Base-by-base conservation (phyloP, 2,888 invertebrate genomes). In the Volucella zonaria region DNA sequence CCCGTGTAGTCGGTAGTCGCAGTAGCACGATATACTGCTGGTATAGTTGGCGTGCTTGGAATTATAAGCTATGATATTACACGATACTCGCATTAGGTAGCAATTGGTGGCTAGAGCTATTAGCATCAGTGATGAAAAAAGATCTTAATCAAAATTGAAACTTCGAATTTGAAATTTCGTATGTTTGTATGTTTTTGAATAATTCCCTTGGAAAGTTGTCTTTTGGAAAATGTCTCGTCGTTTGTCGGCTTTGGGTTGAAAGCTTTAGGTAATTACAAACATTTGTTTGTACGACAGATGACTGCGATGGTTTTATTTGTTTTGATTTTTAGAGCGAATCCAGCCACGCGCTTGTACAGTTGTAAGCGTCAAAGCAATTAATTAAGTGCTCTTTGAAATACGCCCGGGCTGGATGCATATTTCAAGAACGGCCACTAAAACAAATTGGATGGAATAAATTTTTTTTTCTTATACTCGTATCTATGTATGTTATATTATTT, bases 51-150 rank as follows among this genome's bases (percentile, higher is more conserved):
- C 43, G 54, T 54, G 74, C 38, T 56, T 43, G 56, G 56, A 77
- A 77, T 68, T 61, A 40, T 56, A 43, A 49, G 49, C 40, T 9
- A 31, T n/a, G n/a, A n/a, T n/a, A n/a, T 68, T 68, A 70, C 64
- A 31, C 42, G 77, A n/a, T 31, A 23, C 23, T 23, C 23, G 23
- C 61, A 42, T 56, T 8, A 49, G 70, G 68, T 67, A 54, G 77
- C 59, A 67, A 51, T 51, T 67, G 23, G 9, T 54, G 47, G 47
- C 15, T 42, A 15, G 45, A 47, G 64, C 64, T 56, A 78, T 70
- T 62, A 62, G 70, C 62, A 70, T 77, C 49, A 11, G 14, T 77
- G 31, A 70, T 18, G 47, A 59, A 68, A 31, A 47, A 8, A 1
- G 23, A 31, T 31, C 31, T 6, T 6, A 45, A 61, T 61, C 18